A percentile compares a stretch with the other conserved stretches of the same genome.
Evolutionary conservation across 2,113 vertebrate genomes (phyloP).

Genomic region (Camelus bactrianus): DNA sequence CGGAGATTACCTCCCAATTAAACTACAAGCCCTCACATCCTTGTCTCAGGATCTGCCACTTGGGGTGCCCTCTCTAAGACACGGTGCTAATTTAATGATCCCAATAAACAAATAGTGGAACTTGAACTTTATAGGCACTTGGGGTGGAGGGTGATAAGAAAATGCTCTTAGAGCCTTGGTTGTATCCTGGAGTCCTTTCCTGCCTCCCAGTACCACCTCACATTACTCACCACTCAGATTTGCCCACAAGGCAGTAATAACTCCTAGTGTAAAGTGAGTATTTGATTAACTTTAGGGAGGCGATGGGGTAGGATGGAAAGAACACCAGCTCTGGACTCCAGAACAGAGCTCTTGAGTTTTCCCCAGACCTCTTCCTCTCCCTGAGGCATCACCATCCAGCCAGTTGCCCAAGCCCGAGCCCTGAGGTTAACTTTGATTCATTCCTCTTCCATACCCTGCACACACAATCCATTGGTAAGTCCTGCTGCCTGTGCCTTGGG

Average conservation of each 20-base stretch:
- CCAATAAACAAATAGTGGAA: background rate
- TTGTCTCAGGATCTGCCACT: background rate
- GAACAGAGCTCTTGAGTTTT: background rate
- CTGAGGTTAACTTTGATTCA: background rate
- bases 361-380: background rate
- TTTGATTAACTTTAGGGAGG: background rate
- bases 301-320: background rate
- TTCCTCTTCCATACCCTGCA: background rate
- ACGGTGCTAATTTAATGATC: fast-evolving
- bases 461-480: background rate
- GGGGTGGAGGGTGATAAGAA: background rate
- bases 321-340: background rate
- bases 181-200: background rate
- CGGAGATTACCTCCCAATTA: background rate
- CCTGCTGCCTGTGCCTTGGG: background rate
- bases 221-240: background rate
- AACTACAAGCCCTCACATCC: fast-evolving
- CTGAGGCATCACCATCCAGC: too few relatives aligned
- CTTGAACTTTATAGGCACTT: background rate
- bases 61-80: background rate
- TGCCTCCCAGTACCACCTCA: background rate
- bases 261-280: background rate
- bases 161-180: background rate
- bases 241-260: too few relatives aligned
- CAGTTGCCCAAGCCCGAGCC: background rate